Percentiles rank a stretch among this genome's conserved stretches.
Conservation (phyloP, 2,797 vertebrate species). For the Cetoscarus ocellatus region DNA sequence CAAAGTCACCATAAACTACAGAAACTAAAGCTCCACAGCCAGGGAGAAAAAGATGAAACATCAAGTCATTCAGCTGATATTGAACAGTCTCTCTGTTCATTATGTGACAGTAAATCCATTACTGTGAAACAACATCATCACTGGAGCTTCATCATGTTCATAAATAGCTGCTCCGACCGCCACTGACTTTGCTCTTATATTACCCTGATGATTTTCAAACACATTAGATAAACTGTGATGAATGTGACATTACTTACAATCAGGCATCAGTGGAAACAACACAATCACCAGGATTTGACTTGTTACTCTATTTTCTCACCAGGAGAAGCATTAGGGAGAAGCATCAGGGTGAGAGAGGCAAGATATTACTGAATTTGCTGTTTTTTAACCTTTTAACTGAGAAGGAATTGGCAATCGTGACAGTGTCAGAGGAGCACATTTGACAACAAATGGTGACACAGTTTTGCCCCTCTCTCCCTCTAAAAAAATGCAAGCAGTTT, state of each 20-base stretch:
- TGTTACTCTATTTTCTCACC: too few species aligned
- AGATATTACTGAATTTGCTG: too few species aligned
- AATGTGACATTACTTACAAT: neutral
- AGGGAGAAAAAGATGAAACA: neutral
- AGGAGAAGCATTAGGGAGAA: too few species aligned
- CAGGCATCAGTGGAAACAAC: slow-evolving; percentile 5
- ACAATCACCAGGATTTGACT: neutral
- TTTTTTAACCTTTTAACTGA: too few species aligned
- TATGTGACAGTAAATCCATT: slow-evolving; percentile 28
- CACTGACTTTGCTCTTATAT: slow-evolving; percentile 37
- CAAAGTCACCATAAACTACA: neutral
- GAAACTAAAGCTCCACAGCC: slow-evolving; percentile 16
- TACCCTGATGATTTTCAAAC: slow-evolving; percentile 8
- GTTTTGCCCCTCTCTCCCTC: too few species aligned
- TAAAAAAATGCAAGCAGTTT: too few species aligned
- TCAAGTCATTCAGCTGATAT: slow-evolving; percentile 30
- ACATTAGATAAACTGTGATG: neutral
- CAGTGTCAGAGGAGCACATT: too few species aligned
- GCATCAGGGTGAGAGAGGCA: neutral
- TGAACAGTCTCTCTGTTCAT: slow-evolving; percentile 27
- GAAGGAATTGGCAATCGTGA: too few species aligned
- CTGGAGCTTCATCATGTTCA: slow-evolving; percentile 9
- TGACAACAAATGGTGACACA: too few species aligned
- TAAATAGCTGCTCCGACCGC: slow-evolving; percentile 34
- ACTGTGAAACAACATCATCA: slow-evolving; percentile 29